Conservation (phyloP, 2,113 vertebrate species). For the Silurus meridionalis region DNA sequence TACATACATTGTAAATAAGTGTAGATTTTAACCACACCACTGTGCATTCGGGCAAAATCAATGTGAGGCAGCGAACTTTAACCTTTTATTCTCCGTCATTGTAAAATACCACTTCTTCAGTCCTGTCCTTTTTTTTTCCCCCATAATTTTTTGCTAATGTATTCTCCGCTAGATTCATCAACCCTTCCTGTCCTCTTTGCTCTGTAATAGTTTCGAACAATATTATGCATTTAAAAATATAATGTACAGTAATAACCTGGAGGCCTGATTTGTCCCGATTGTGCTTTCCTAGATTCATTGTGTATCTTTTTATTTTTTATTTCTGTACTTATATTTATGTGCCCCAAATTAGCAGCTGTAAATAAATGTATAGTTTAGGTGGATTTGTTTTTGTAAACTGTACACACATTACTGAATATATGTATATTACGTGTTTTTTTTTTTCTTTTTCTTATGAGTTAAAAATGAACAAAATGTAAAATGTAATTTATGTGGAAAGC, state of each 20-base stretch:
- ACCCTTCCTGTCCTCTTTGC: background rate
- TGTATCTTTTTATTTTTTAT: background rate
- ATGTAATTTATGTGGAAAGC: constrained; percentile 48
- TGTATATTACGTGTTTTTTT: constrained; percentile 29
- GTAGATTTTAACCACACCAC: constrained; percentile 49
- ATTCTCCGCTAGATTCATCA: background rate
- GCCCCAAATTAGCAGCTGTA: constrained; percentile 21
- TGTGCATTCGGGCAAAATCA: constrained; percentile 43
- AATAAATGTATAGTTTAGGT: constrained; percentile 41
- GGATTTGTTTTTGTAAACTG: constrained; percentile 33
- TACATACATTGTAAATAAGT: constrained; percentile 3
- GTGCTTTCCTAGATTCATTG: constrained; percentile 5
- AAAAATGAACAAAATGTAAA: constrained; percentile 12
- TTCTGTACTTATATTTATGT: background rate
- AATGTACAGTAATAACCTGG: background rate
- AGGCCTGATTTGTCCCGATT: background rate
- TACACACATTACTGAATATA: constrained; percentile 32
- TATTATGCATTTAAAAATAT: constrained; percentile 21
- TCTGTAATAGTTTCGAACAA: background rate
- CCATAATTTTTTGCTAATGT: background rate
- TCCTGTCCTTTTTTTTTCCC: background rate
- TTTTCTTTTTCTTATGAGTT: constrained; percentile 13
- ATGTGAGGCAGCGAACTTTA: constrained; percentile 25
- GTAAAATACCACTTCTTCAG: background rate
- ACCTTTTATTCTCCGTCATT: constrained; percentile 15